Evolutionary conservation across 2,113 vertebrate genomes (phyloP).

Genomic region (Ptilorrhoa leucosticta): DNA sequence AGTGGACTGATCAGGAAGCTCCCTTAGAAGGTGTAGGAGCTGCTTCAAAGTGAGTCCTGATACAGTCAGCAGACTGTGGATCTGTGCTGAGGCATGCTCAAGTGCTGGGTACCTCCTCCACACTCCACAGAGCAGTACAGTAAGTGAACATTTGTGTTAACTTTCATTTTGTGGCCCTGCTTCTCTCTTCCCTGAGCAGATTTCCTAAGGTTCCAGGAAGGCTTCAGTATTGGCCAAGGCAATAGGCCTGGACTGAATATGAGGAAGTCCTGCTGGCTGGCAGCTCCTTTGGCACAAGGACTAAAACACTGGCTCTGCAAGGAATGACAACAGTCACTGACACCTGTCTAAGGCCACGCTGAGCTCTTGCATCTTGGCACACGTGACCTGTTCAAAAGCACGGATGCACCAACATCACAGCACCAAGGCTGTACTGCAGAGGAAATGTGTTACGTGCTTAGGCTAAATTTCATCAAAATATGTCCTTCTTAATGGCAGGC

Average conservation of each 20-base stretch:
- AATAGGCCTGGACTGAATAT: background rate
- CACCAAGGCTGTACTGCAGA: background rate
- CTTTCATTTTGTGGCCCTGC: background rate
- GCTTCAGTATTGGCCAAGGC: background rate
- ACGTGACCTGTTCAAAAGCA: rapidly evolving
- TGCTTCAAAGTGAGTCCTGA: background rate
- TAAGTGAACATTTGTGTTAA: background rate
- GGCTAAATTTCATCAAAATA: background rate
- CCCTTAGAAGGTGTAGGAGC: background rate
- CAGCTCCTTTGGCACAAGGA: background rate
- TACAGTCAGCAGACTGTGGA: background rate
- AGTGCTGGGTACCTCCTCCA: background rate
- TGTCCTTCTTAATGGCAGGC: background rate
- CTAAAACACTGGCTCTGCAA: background rate
- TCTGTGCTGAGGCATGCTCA: background rate
- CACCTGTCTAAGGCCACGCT: rapidly evolving
- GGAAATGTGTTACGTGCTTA: background rate
- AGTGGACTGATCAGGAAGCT: background rate
- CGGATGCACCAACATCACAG: background rate
- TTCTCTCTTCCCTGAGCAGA: background rate
- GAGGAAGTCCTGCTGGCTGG: background rate
- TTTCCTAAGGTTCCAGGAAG: background rate
- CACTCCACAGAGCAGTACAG: background rate
- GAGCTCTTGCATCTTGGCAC: background rate
- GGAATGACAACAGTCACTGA: background rate